A percentile compares a stretch with the other conserved stretches of the same genome.
These are phyloP conservation scores for Sebastes taczanowskii DNA, from an alignment of 2,797 vertebrate species.

Conservation along the genomic window DNA sequence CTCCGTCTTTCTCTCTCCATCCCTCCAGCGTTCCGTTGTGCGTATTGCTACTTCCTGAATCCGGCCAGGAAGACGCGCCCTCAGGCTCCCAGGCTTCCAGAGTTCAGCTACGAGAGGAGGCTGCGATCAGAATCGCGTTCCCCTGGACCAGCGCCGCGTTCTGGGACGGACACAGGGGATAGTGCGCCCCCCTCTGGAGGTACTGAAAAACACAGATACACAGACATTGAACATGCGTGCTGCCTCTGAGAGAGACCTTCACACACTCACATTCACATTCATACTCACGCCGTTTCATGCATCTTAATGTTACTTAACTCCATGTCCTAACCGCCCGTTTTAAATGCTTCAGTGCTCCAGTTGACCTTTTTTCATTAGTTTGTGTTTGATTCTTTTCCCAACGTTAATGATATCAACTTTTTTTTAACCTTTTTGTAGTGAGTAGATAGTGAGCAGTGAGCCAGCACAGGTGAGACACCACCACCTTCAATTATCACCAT, in stretches of 20 bases:
- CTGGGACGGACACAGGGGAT: conserved; percentile 79
- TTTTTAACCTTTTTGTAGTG: background rate
- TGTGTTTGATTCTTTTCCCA: conserved; percentile 35
- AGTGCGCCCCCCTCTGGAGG: conserved; percentile 77
- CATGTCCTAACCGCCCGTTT: conserved; percentile 32
- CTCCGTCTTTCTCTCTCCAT: background rate
- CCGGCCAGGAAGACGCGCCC: conserved; percentile 95
- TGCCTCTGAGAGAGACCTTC: background rate
- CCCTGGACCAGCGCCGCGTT: conserved; percentile 59
- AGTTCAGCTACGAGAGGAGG: conserved; percentile 90
- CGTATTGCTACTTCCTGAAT: conserved; percentile 97
- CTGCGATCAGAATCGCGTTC: conserved; percentile 72
- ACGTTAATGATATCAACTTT: background rate
- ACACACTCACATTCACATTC: background rate
- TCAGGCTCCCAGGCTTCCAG: conserved; percentile 92
- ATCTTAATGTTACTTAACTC: conserved; percentile 12
- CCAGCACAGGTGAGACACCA: background rate
- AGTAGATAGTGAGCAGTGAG: background rate
- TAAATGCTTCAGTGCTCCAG: background rate
- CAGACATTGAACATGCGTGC: background rate
- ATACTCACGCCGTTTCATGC: background rate
- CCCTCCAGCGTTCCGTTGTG: conserved; percentile 91
- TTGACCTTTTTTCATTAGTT: conserved; percentile 6
- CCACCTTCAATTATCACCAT: background rate
- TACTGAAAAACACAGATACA: conserved; percentile 34